A percentile compares a stretch with the other conserved stretches of the same genome.
Evolutionary conservation across 2,797 vertebrate species (phyloP).

Genomic region (Lepidocolaptes lacrymiger): DNA sequence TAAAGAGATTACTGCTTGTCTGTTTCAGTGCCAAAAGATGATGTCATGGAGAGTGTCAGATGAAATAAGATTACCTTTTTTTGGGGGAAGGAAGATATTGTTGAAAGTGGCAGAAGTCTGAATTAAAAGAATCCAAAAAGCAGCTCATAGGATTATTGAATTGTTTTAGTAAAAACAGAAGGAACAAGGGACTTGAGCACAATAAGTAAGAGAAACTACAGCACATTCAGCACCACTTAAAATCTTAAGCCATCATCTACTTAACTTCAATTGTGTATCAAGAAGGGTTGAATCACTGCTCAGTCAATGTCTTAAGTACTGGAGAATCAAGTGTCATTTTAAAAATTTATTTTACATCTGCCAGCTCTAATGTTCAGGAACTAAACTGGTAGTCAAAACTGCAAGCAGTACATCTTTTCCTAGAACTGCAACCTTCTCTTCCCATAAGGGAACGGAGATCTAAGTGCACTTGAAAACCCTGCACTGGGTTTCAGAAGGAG

Average conservation of each 20-base stretch:
- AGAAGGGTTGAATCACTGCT: neutral
- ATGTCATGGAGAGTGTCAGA: neutral
- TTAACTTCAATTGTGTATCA: neutral
- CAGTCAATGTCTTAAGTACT: neutral
- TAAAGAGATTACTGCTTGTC: neutral
- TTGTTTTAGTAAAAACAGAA: neutral
- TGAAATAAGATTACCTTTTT: neutral
- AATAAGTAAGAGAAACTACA: neutral
- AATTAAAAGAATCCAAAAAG: neutral
- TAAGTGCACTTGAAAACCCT: neutral
- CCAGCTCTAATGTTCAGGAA: neutral
- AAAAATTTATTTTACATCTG: neutral
- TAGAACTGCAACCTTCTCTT: neutral
- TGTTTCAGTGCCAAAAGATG: neutral
- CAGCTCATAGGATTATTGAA: neutral
- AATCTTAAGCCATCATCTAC: neutral
- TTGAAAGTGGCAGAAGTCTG: neutral
- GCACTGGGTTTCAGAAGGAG: neutral
- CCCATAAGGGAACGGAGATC: neutral
- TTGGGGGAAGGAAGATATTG: neutral
- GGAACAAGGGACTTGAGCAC: neutral
- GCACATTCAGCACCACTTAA: neutral
- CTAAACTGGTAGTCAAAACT: neutral
- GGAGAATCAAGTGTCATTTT: neutral
- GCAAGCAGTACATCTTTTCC: neutral